Conservation (phyloP, 2,113 vertebrate species). For the Egretta garzetta region DNA sequence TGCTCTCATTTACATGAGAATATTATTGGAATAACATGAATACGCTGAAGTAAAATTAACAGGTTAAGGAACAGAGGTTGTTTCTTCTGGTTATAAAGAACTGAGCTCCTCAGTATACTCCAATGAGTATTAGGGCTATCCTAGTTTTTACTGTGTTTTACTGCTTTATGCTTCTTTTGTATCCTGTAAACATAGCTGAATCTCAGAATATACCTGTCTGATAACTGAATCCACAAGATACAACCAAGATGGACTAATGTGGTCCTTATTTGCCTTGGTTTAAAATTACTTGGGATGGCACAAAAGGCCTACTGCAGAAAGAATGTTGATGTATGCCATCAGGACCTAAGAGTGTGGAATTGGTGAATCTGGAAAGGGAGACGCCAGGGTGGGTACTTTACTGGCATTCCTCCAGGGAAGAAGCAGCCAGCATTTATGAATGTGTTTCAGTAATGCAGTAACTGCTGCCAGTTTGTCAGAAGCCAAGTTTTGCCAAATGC, state of each 20-base stretch:
- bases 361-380: not conserved
- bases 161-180: not conserved
- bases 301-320: not conserved
- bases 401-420: not conserved
- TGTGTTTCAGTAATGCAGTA: conserved; percentile 5
- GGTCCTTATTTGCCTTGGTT: not conserved
- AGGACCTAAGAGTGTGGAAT: not conserved
- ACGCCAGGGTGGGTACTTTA: not conserved
- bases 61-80: not conserved
- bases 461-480: conserved; percentile 24
- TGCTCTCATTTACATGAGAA: not conserved
- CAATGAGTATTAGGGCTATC: not conserved
- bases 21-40: not conserved
- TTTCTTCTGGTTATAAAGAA: not conserved
- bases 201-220: not conserved
- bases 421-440: conserved; percentile 34
- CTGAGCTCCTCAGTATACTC: not conserved
- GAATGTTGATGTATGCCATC: not conserved
- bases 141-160: not conserved
- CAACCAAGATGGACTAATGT: not conserved
- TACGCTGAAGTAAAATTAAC: not conserved
- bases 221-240: not conserved
- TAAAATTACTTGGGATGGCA: not conserved
- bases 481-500: conserved; percentile 29
- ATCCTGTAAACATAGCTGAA: not conserved